Base-by-base conservation (phyloP, 2,797 vertebrate genomes). In the Carapus acus region DNA sequence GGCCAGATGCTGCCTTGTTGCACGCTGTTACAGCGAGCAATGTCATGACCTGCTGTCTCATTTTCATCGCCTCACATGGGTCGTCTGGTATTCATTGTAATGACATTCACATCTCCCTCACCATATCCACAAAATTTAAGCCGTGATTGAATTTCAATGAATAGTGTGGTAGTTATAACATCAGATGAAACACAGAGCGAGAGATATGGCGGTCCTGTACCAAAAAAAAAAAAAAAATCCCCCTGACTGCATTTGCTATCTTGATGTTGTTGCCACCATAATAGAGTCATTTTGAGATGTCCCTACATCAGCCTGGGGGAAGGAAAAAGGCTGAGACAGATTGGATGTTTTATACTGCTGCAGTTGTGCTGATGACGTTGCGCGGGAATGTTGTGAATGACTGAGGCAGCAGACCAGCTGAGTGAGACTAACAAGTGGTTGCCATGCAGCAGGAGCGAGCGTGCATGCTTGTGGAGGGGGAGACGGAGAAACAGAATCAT, bases 391-490 rank as follows among this genome's bases (percentile, higher is more conserved):
- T 76, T 83, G 59, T 79, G 73, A 85, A 77, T 81, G 77, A 81
- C 51, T 69, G 79, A 83, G 70, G 65, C 73, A 72, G 76, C 78
- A 74, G 76, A 82, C 74, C 72, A 81, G 67, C 81, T 73, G 82
- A 80, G 80, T 81, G 79, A 78, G 76, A 83, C 79, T 85, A 86
- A 87, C 85, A 86, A 87, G 83, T 87, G 84, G 85, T 86, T 87
- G 83, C 83, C 78, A 85, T 83, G 82, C 81, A 83, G 83, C 79
- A 79, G 79, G 50, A 75, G 79, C 66, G 62, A 73, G 80, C 67
- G 74, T 69, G 76, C 71, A 57, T 78, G 84, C 80, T 74, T 70
- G 74, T 74, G 66, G 74, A 77, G 71, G 64, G 72, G 65, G 80
- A 81, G 84, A 82, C 64, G 75, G 83, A 83, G 82, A 85, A 83